These are phyloP conservation scores for Beaufortia kweichowensis DNA, from an alignment of 2,113 vertebrate species.

Conservation along the genomic window DNA sequence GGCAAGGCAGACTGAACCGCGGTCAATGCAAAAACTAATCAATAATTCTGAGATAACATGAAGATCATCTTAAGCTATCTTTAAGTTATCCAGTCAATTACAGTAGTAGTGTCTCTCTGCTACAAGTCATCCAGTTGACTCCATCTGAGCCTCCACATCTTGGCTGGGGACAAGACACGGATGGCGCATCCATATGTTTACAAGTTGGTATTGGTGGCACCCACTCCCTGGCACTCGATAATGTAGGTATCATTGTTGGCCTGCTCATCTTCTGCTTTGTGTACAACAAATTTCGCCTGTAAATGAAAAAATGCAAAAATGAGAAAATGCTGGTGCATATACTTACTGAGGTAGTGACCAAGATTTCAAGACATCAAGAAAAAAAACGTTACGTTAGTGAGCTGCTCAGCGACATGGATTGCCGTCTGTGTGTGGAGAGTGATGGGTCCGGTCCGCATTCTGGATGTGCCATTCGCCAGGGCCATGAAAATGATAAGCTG, in stretches of 20 bases:
- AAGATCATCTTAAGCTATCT: conserved; percentile 25
- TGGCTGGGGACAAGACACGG: conserved; percentile 24
- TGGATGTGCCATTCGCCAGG: conserved; percentile 87
- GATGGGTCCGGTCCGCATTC: conserved; percentile 86
- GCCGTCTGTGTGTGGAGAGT: conserved; percentile 94
- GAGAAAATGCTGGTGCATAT: no score
- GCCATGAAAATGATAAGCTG: conserved; percentile 98
- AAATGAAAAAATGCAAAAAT: conserved; percentile 49
- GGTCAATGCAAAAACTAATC: conserved; percentile 31
- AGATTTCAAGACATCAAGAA: neutral
- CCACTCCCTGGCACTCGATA: conserved; percentile 92
- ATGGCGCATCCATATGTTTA: conserved; percentile 50
- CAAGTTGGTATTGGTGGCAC: conserved; percentile 76
- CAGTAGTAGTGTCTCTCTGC: conserved; percentile 61
- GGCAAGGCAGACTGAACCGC: neutral
- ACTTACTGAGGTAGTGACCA: neutral
- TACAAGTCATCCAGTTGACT: conserved; percentile 44
- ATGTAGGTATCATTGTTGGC: conserved; percentile 77
- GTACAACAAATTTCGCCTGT: conserved; percentile 91
- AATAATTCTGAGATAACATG: neutral
- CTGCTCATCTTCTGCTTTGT: conserved; percentile 82
- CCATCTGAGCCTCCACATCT: neutral
- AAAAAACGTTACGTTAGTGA: conserved; percentile 81
- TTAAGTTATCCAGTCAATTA: conserved; percentile 40
- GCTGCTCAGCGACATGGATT: conserved; percentile 89